Percentiles rank a stretch among this genome's conserved stretches.
Evolutionary conservation across 2,888 invertebrate species (phyloP).

Genomic region (Boloria euphrosyne): DNA sequence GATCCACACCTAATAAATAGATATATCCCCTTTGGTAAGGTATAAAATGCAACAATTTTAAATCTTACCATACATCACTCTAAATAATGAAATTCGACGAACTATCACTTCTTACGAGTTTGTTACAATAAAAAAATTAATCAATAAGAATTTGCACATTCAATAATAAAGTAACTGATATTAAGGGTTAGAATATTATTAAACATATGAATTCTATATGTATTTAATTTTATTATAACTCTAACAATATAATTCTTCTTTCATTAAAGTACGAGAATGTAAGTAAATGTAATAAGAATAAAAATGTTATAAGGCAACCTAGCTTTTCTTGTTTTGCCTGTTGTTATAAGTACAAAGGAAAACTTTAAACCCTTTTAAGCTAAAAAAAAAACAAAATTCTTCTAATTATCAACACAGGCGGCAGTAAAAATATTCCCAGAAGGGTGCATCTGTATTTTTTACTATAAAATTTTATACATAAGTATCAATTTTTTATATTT

Average conservation of each 20-base stretch:
- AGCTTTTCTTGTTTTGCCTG: neutral
- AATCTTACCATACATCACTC: neutral
- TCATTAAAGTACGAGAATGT: constrained; percentile 11
- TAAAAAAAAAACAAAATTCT: too few relatives aligned
- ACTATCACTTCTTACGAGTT: constrained; percentile 1
- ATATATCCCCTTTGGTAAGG: too few relatives aligned
- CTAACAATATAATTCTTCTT: neutral
- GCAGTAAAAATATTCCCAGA: too few relatives aligned
- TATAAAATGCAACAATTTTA: too few relatives aligned
- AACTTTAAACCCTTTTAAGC: too few relatives aligned
- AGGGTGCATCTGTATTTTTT: too few relatives aligned
- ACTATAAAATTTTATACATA: too few relatives aligned
- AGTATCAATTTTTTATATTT: too few relatives aligned
- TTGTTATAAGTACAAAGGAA: too few relatives aligned
- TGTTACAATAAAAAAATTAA: constrained; percentile 8
- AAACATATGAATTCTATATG: neutral
- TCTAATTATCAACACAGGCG: too few relatives aligned
- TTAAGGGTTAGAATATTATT: neutral
- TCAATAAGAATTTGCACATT: neutral
- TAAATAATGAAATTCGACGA: constrained; percentile 12
- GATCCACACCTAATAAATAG: too few relatives aligned
- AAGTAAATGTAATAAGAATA: constrained; percentile 11
- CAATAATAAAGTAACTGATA: neutral
- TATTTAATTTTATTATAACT: neutral
- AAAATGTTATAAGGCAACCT: neutral